Base-by-base conservation (phyloP, 1,140 invertebrate species). In the Drosophila fuyamai region DNA sequence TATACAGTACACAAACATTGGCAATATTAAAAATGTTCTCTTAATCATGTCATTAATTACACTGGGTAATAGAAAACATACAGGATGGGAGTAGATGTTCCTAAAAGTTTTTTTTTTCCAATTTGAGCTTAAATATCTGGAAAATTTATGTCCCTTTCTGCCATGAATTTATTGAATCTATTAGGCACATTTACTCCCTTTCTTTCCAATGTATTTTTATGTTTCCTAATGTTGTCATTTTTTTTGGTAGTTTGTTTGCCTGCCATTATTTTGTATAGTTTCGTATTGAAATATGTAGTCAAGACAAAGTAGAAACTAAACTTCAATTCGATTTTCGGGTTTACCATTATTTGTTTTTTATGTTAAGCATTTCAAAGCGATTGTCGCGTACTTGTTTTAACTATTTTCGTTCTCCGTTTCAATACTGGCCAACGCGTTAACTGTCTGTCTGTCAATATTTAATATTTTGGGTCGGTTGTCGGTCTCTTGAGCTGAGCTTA, bases 341-440 rank as follows among this genome's bases (percentile, higher is more conserved):
- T 61, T 46, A 46, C 32, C 57, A 65, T 27, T 46, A 46, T 50
- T 51, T 53, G 8, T 59, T 14, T 47, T 14, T 41, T 51, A 38
- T 40, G 40, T 65, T 89, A 89, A 89, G 85, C 85, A 89, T 89
- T 90, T 85, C 63, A 84, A 89, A 89, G 84, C 84, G 84, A 89
- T 89, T 89, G 84, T 89, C 84, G 84, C 84, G 81, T 84, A 89
- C 62, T 84, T 66, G 76, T 62, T 75, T 60, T 60, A 60, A 61
- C 57, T 77, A 71, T 70, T 48, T 65, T 65, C 71, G 23, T 63
- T 83, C 43, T 62, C 54, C 53, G 40, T 71, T 72, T 84, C 41
- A 46, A 76, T 56, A 76, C 76, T 76, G 86, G 84, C 79, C 82
- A 88, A 89, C 83, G 79, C 84, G 84, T 83, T 72, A 67, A 86